phyloP scores from a whole-genome alignment of 2,888 invertebrate genomes.

The Amblyjoppa proteus region DNA sequence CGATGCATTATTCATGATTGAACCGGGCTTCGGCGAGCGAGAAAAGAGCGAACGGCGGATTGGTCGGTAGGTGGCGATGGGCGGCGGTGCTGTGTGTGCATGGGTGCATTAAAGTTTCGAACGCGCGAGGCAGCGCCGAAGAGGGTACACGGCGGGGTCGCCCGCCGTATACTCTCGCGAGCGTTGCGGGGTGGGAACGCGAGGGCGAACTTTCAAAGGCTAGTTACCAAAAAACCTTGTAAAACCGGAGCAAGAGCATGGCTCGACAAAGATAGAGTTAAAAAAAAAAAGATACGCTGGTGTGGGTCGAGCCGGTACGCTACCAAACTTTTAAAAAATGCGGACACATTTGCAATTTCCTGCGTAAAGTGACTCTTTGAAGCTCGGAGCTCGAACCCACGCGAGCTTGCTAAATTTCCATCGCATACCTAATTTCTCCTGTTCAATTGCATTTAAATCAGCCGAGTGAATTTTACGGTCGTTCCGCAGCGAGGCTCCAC shows the following conservation, averaged over 20 bases:
- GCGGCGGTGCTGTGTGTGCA: conserved; percentile 47
- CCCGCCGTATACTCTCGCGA: no score
- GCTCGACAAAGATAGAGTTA: conserved; percentile 38
- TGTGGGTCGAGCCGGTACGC: conserved; percentile 34
- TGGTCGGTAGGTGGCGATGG: conserved; percentile 23
- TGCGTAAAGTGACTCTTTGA: conserved; percentile 71
- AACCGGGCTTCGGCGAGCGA: conserved; percentile 23
- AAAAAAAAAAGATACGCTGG: conserved; percentile 28
- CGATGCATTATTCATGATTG: conserved; percentile 70
- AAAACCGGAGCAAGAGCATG: conserved; percentile 58
- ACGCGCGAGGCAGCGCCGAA: conserved; percentile 25
- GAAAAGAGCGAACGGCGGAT: conserved; percentile 40
- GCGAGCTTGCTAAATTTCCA: conserved; percentile 66
- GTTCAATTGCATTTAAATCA: conserved; percentile 70
- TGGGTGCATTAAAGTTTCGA: conserved; percentile 66
- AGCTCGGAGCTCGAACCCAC: conserved; percentile 55
- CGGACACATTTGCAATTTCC: conserved; percentile 70
- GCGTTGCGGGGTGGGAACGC: background rate
- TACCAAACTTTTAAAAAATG: conserved; percentile 68
- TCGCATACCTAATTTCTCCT: conserved; percentile 69
- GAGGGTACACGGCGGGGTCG: conserved; percentile 5
- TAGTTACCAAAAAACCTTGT: conserved; percentile 68
- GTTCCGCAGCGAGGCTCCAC: background rate
- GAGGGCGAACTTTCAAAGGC: conserved; percentile 54
- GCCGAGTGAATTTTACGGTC: conserved; percentile 58